Evolutionary conservation across 2,888 invertebrate species (phyloP), one percentile per base, ranked within the genome.

Genomic region (Ochlodes sylvanus): DNA sequence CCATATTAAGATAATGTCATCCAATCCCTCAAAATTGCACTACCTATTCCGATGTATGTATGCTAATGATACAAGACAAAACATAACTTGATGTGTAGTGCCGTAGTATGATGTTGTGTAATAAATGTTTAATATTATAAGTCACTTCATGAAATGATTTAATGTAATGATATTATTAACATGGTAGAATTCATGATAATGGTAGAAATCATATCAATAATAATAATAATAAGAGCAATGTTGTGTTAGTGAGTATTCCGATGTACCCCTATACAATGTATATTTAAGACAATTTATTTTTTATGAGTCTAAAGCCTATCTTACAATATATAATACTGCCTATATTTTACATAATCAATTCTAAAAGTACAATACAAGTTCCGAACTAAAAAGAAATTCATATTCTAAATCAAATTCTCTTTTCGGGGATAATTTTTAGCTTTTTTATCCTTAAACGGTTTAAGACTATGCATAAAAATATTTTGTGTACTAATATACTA

Each of bases 401-500:
- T 15, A 44, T 44, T 44, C 15, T 44, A 44, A 44, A 44, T 7
- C 44, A 44, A 44, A 15, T 1, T 47, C 44, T 47, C 12, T 47
- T 47, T 47, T 47, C 44, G 44, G 44, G 44, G 17, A 47, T 47
- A 47, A 56, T 56, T 56, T 56, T 34, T 56, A 56, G 12, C 38
- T 6, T 56, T n/a, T 55, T 38, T 56, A 56, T 34, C 56, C 17
- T 56, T 56, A 19, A 56, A 56, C 34, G 15, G 10, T 34, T 17
- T 38, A 38, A 38, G 38, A 38, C 38, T 12, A 34, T 34, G 38
- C 38, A 38, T 9, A 38, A 32, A 34, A 15, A 56, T 56, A 56
- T 56, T 56, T 56, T 56, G 56, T 56, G 34, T 56, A 56, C 34
- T 56, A 17, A 56, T 56, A 38, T 56, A 56, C 12, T 55, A 34